phyloP scores from a whole-genome alignment of 2,888 invertebrate genomes.

The Sturmia bella region DNA sequence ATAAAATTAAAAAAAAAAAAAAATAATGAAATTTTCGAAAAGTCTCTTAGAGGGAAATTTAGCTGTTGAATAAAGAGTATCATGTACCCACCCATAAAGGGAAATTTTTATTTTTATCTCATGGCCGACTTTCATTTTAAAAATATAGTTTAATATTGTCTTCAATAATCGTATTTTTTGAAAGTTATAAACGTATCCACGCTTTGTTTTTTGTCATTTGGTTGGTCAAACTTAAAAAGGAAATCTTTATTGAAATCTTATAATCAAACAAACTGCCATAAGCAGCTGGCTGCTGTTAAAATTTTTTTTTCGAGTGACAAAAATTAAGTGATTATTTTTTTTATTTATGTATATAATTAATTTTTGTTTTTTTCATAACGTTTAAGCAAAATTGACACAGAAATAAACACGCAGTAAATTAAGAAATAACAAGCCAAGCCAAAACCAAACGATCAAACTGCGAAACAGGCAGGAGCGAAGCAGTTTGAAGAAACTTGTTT shows the following conservation, averaged over 20 bases:
- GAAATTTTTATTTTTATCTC: too few relatives aligned
- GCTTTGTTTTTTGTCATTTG: not conserved
- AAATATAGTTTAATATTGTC: too few relatives aligned
- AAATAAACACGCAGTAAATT: slow-evolving; percentile 56
- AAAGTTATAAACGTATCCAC: not conserved
- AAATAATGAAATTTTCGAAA: too few relatives aligned
- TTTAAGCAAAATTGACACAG: slow-evolving; percentile 40
- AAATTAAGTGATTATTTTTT: slow-evolving; percentile 37
- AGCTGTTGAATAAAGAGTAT: too few relatives aligned
- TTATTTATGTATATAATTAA: not conserved
- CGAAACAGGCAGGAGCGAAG: not conserved
- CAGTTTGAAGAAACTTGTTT: slow-evolving; percentile 26
- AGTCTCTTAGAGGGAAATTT: too few relatives aligned
- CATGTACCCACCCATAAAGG: too few relatives aligned
- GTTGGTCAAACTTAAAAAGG: not conserved
- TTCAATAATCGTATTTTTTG: too few relatives aligned
- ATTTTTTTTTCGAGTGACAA: not conserved
- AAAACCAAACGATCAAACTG: slow-evolving; percentile 11
- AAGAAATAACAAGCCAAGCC: slow-evolving; percentile 47
- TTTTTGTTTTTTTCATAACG: not conserved
- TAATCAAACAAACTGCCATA: slow-evolving; percentile 42
- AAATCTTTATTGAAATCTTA: slow-evolving; percentile 8
- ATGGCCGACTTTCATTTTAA: too few relatives aligned
- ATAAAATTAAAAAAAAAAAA: too few relatives aligned
- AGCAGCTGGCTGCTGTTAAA: slow-evolving; percentile 32